Evolutionary conservation across 2,113 vertebrate species (phyloP).

Genomic region (Athene cunicularia): DNA sequence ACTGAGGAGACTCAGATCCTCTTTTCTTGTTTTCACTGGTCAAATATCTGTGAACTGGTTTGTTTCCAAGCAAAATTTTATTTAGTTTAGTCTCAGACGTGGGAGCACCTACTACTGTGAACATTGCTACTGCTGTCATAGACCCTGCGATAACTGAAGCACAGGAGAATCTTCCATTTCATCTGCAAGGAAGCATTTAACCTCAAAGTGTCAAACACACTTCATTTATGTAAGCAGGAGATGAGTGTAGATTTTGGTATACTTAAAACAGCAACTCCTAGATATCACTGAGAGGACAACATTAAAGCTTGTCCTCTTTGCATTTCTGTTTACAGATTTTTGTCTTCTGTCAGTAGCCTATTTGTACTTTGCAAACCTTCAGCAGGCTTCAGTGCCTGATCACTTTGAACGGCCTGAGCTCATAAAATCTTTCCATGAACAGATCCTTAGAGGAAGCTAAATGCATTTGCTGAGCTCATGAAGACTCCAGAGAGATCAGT

Average conservation of each 20-base stretch:
- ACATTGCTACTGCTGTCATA: background rate
- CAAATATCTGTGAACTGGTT: background rate
- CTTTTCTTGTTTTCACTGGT: background rate
- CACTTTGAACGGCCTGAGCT: background rate
- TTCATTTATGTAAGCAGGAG: background rate
- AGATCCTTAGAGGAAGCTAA: background rate
- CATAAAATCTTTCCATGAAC: background rate
- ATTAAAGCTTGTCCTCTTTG: background rate
- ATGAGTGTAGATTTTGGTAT: background rate
- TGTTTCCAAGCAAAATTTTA: background rate
- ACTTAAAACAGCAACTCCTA: background rate
- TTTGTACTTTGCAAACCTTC: background rate
- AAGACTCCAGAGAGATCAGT: background rate
- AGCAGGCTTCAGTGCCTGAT: background rate
- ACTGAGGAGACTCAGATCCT: background rate
- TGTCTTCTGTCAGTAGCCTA: background rate
- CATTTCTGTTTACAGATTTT: background rate
- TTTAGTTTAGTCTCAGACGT: background rate
- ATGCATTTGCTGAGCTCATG: background rate
- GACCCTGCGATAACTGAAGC: background rate
- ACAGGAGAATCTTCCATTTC: background rate
- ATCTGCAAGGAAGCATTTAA: background rate
- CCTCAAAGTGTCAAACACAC: background rate
- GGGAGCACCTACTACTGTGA: background rate
- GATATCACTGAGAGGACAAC: background rate